Percentiles rank a stretch among this genome's conserved stretches.
Evolutionary conservation across 2,888 invertebrate genomes (phyloP).

Genomic region (Drosophila testacea): DNA sequence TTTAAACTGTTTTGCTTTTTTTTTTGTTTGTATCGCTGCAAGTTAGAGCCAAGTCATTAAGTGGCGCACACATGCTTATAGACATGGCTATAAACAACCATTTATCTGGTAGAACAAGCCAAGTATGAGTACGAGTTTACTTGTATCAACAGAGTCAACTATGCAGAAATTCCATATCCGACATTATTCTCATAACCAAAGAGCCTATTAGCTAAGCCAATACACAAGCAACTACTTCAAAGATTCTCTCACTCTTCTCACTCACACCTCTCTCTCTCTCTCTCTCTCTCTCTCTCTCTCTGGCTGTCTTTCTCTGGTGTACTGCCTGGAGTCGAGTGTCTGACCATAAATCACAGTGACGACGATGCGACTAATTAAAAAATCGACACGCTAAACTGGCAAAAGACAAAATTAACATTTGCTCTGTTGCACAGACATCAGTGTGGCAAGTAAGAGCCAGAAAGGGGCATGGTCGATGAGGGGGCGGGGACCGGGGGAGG

Average conservation of each 20-base stretch:
- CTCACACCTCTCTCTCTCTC: not conserved
- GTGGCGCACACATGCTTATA: constrained; percentile 54
- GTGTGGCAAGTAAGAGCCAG: not conserved
- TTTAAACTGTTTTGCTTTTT: constrained; percentile 39
- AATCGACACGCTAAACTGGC: constrained; percentile 82
- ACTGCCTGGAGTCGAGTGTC: constrained; percentile 32
- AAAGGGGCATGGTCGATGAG: not conserved
- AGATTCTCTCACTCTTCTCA: constrained; percentile 29
- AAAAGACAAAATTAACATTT: constrained; percentile 79
- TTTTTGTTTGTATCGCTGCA: constrained; percentile 15
- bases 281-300: not conserved
- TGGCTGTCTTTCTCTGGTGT: not conserved
- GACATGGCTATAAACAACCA: constrained; percentile 65
- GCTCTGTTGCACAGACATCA: constrained; percentile 34
- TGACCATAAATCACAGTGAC: constrained; percentile 77
- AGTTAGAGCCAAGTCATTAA: constrained; percentile 68
- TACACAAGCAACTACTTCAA: constrained; percentile 63
- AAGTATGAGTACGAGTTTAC: constrained; percentile 23
- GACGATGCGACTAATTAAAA: constrained; percentile 80
- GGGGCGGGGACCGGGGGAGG: constrained; percentile 1
- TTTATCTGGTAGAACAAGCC: constrained; percentile 41
- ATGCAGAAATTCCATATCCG: constrained; percentile 77
- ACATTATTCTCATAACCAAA: constrained; percentile 74
- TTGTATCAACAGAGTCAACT: constrained; percentile 52
- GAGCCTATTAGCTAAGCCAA: constrained; percentile 79